A percentile compares a stretch with the other conserved stretches of the same genome.
Conservation (phyloP, 1,140 invertebrate genomes). For the Himalopsyche phryganea region DNA sequence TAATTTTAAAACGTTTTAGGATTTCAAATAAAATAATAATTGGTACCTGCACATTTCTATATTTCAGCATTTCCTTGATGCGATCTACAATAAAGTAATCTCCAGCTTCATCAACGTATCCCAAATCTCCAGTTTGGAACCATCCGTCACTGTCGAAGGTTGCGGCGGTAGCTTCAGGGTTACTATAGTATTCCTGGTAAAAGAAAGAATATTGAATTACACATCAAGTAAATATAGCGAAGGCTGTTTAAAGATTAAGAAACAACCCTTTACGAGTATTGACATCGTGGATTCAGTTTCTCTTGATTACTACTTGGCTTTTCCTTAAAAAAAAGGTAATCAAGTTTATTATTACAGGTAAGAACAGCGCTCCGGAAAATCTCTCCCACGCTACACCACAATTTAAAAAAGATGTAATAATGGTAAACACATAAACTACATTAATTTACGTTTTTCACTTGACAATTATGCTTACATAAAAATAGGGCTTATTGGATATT, state of each 20-base stretch:
- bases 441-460: no score
- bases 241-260: not conserved
- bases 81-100: constrained; percentile 64
- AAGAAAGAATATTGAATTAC: not conserved
- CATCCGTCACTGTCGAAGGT: constrained; percentile 64
- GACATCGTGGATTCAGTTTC: not conserved
- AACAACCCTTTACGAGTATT: not conserved
- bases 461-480: no score
- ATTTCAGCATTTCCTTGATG: constrained; percentile 70
- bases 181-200: constrained; percentile 58
- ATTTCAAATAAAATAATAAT: no score
- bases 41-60: constrained; percentile 67
- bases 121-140: constrained; percentile 75
- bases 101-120: constrained; percentile 62
- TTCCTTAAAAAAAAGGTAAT: not conserved
- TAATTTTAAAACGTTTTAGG: not conserved
- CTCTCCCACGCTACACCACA: no score
- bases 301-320: not conserved
- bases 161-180: constrained; percentile 58
- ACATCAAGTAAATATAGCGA: not conserved
- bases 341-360: not conserved
- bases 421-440: no score
- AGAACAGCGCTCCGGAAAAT: not conserved
- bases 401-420: no score
- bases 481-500: no score